A percentile compares a stretch with the other conserved stretches of the same genome.
phyloP scores from a whole-genome alignment of 2,113 vertebrate genomes.

The chimpanzee (Pan troglodytes) region NHGRI_mPanTro3-v2.1_pri NC_072404.2:137637001-137637500 shows the following conservation, averaged over 20 bases:
- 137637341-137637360: background rate
- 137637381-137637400: background rate
- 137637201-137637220: background rate
- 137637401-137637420: background rate
- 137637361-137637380: background rate
- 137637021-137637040: background rate
- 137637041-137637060: conserved; percentile 11
- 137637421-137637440: background rate
- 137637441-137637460: background rate
- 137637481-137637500: background rate
- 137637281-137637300: background rate
- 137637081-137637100: background rate
- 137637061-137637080: background rate
- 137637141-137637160: background rate
- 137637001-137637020: background rate
- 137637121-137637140: background rate
- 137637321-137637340: conserved; percentile 2
- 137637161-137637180: background rate
- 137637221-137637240: background rate
- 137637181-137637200: background rate
- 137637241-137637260: too few relatives aligned
- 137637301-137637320: background rate
- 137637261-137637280: background rate
- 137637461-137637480: background rate
- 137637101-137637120: background rate